Conservation (phyloP, 2,113 vertebrate species). For the Naja naja region DNA sequence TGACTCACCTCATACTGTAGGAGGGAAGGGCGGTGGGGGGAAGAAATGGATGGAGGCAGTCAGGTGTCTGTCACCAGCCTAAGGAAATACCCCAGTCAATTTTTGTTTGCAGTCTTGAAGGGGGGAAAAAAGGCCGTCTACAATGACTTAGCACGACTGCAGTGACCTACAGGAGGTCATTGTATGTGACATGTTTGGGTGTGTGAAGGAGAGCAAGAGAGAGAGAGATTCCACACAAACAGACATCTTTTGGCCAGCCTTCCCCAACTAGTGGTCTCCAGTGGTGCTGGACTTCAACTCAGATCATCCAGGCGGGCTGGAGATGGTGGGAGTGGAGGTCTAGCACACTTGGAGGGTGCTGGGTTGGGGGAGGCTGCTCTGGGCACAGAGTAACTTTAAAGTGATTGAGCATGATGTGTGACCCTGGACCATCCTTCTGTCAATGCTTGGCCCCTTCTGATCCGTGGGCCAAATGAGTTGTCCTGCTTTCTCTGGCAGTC, state of each 20-base stretch:
- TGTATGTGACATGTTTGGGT: not conserved
- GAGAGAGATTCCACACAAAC: slow-evolving; percentile 50
- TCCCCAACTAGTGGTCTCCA: not conserved
- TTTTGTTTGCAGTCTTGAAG: slow-evolving; percentile 3
- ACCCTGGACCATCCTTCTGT: slow-evolving; percentile 63
- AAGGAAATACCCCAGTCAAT: not conserved
- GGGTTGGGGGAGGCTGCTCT: slow-evolving; percentile 15
- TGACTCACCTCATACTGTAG: not conserved
- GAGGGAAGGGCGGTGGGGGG: not conserved
- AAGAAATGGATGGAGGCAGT: not conserved
- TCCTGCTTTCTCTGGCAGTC: slow-evolving; percentile 53
- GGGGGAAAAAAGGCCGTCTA: rapidly evolving
- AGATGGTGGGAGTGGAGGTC: not conserved
- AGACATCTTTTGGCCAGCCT: slow-evolving; percentile 29
- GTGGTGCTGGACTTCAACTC: not conserved
- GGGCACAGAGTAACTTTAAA: slow-evolving; percentile 61
- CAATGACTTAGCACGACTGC: not conserved
- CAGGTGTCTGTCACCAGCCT: not conserved
- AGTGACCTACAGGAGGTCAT: rapidly evolving
- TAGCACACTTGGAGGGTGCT: not conserved
- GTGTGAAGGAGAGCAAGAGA: not conserved
- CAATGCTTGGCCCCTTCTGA: slow-evolving; percentile 38
- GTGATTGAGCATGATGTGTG: slow-evolving; percentile 82
- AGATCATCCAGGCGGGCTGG: not conserved
- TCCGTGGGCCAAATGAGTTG: slow-evolving; percentile 60